phyloP scores from a whole-genome alignment of 2,797 vertebrate species.

The Trematomus bernacchii region DNA sequence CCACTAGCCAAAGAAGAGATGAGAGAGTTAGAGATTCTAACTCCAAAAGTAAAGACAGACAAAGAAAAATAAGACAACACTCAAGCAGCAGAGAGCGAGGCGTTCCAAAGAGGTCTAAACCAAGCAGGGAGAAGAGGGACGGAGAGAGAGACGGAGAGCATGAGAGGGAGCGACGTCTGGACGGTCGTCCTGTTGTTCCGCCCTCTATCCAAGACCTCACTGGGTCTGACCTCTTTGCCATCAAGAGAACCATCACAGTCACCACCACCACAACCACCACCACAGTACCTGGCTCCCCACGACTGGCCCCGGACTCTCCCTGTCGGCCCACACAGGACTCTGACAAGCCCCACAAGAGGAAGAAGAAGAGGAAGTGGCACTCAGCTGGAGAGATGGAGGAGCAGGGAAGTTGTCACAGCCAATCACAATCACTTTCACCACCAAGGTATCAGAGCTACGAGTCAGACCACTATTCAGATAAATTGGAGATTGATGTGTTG shows the following conservation, averaged over 20 bases:
- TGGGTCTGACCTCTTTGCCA: conserved; percentile 92
- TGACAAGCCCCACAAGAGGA: conserved; percentile 80
- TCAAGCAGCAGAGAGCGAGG: conserved; percentile 76
- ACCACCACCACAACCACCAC: conserved; percentile 87
- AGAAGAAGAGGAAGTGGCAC: conserved; percentile 83
- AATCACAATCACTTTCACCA: conserved; percentile 75
- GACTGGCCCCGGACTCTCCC: conserved; percentile 63
- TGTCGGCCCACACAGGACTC: conserved; percentile 62
- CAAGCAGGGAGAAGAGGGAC: conserved; percentile 78
- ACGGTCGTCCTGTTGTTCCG: conserved; percentile 90
- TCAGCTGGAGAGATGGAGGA: conserved; percentile 69
- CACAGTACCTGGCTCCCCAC: conserved; percentile 82
- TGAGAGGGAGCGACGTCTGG: conserved; percentile 80
- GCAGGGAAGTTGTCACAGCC: conserved; percentile 65
- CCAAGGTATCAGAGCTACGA: conserved; percentile 80
- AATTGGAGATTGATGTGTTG: conserved; percentile 82
- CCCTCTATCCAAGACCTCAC: conserved; percentile 96
- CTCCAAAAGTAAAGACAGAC: conserved; percentile 71
- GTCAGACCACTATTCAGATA: conserved; percentile 83
- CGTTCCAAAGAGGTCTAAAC: conserved; percentile 80
- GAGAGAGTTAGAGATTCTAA: conserved; percentile 77
- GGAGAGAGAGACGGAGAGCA: conserved; percentile 76
- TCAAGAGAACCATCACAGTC: conserved; percentile 95
- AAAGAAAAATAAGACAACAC: conserved; percentile 62
- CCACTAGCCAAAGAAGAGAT: conserved; percentile 80